A percentile compares a stretch with the other conserved stretches of the same genome.
These are phyloP conservation scores for Neocrepidodera transversa DNA, from an alignment of 2,888 invertebrate species.

Conservation along the genomic window DNA sequence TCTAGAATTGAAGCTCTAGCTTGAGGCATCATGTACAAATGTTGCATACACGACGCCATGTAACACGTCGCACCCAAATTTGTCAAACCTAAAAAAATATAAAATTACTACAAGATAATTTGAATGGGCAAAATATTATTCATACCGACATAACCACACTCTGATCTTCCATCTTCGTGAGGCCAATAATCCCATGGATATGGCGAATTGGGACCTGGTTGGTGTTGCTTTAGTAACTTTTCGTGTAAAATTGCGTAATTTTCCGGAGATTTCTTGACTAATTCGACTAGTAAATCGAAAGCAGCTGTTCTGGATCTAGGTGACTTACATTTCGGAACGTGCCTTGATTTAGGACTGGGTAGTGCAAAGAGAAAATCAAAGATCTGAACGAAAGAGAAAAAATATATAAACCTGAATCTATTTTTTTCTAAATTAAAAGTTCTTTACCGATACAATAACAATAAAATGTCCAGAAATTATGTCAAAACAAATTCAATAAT, in stretches of 20 bases:
- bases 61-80: slow-evolving; percentile 97
- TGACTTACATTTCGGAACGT: slow-evolving; percentile 93
- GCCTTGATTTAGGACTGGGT: slow-evolving; percentile 83
- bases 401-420: too few species aligned
- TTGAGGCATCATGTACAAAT: slow-evolving; percentile 96
- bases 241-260: slow-evolving; percentile 86
- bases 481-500: too few species aligned
- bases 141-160: slow-evolving; percentile 83
- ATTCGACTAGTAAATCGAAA: slow-evolving; percentile 88
- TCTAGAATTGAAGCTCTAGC: slow-evolving; percentile 84
- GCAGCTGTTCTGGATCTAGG: slow-evolving; percentile 88
- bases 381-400: slow-evolving; percentile 12
- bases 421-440: too few species aligned
- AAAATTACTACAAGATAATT: too few species aligned
- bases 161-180: slow-evolving; percentile 91
- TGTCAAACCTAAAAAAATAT: slow-evolving; percentile 73
- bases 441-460: too few species aligned
- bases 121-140: neutral
- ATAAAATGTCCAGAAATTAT: too few species aligned
- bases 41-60: slow-evolving; percentile 98
- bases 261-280: slow-evolving; percentile 83
- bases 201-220: slow-evolving; percentile 80
- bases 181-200: slow-evolving; percentile 99
- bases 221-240: slow-evolving; percentile 85
- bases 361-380: slow-evolving; percentile 91